Conservation (phyloP, 2,888 invertebrate genomes). For the Lordiphosa andalusiaca region DNA sequence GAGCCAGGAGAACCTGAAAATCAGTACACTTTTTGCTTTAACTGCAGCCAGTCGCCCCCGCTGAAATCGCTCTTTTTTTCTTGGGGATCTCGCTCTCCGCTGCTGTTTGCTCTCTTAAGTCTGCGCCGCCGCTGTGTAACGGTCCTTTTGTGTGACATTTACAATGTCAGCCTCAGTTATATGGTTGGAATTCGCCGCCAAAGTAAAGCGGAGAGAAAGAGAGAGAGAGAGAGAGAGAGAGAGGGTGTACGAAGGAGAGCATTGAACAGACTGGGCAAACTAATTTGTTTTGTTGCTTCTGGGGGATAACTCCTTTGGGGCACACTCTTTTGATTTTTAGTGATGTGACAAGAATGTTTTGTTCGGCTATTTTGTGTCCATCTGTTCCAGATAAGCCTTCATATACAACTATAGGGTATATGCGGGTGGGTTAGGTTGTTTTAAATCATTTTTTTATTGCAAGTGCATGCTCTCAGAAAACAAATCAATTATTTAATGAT, state of each 20-base stretch:
- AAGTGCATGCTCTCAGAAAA: too few species aligned
- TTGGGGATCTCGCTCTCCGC: constrained; percentile 17
- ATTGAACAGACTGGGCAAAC: constrained; percentile 11
- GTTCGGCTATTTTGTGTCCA: constrained; percentile 26
- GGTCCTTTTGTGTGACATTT: constrained; percentile 57
- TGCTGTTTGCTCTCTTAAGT: constrained; percentile 8
- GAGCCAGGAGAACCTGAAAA: constrained; percentile 75
- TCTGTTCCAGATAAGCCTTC: constrained; percentile 15
- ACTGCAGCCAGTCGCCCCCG: constrained; percentile 18
- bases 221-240: constrained; percentile 8
- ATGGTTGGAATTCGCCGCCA: too few species aligned
- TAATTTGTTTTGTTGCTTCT: constrained; percentile 58
- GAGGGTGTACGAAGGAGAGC: background rate
- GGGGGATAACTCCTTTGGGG: constrained; percentile 41
- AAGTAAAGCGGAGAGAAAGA: background rate
- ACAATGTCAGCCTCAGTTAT: constrained; percentile 50
- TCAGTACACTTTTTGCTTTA: constrained; percentile 61
- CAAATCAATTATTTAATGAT: too few species aligned
- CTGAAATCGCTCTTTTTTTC: constrained; percentile 18
- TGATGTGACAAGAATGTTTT: constrained; percentile 30
- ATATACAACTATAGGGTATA: constrained; percentile 4
- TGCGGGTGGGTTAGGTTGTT: background rate
- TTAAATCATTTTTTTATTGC: too few species aligned
- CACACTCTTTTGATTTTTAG: constrained; percentile 46
- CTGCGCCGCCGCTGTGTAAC: constrained; percentile 46